Base-by-base conservation (phyloP, 2,888 invertebrate species). In the Noctua janthina region DNA sequence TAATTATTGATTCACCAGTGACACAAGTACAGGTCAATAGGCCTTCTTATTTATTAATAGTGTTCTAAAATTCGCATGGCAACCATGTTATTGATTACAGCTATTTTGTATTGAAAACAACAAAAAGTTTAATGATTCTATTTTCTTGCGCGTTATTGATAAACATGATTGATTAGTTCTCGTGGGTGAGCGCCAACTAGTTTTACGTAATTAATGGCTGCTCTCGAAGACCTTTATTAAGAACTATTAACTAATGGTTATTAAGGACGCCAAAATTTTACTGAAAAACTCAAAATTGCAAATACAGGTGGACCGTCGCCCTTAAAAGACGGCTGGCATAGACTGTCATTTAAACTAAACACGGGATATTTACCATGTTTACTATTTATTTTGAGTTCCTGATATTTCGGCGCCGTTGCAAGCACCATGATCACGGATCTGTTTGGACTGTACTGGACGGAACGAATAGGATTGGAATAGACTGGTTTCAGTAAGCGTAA, bases 111-210 rank as follows among this genome's bases (percentile, higher is more conserved):
- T 64, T 6, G 67, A 49, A 23, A 1, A 29, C n/a, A 68, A 78
- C 84, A 86, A 86, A 86, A 85, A 86, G 35, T 74, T 83, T 85
- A 86, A 81, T 84, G 85, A 77, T 72, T 83, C 73, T 74, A 76
- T 86, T 86, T 86, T 86, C 84, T 86, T 86, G 81, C 70, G 76
- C 64, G 39, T 80, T 80, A 83, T 80, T 83, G 86, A 86, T 76
- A 80, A 77, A 83, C n/a, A 78, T 83, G 86, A 85, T 86, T 85
- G 87, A 86, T 85, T 80, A 74, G 56, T 64, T 56, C 7, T 83
- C 74, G 83, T 86, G 83, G 77, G 81, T 74, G 86, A 86, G 77
- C 83, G 46, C 76, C 66, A 20, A 68, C 66, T 51, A 29, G 66
- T 54, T 79, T 83, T 66, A 29, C 75, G 56, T 23, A 76, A 86